Percentiles rank a stretch among this genome's conserved stretches.
Evolutionary conservation across 2,888 invertebrate genomes (phyloP).

Genomic region (Leptinotarsa tumamoca): DNA sequence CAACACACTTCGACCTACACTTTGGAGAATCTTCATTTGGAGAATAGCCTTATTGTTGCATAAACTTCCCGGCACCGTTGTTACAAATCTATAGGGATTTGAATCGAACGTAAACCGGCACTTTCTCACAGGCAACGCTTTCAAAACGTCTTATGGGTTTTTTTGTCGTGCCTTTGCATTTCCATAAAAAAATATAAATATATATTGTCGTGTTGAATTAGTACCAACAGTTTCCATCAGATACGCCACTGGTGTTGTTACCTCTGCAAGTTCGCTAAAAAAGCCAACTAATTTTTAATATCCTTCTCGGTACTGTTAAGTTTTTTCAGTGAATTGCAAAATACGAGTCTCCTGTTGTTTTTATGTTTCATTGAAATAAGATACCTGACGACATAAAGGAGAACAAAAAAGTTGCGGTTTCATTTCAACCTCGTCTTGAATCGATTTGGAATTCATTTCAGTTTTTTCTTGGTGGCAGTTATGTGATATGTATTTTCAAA

Average conservation of each 20-base stretch:
- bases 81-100: too few species aligned
- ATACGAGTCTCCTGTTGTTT: constrained; percentile 22
- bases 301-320: constrained; percentile 19
- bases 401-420: constrained; percentile 17
- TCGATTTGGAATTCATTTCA: constrained; percentile 17
- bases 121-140: too few species aligned
- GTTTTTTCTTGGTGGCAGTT: constrained; percentile 10
- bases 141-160: too few species aligned
- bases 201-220: too few species aligned
- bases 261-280: constrained; percentile 14
- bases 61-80: too few species aligned
- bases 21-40: too few species aligned
- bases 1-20: too few species aligned
- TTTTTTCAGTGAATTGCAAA: constrained; percentile 22
- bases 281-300: constrained; percentile 22
- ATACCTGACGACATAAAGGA: constrained; percentile 19
- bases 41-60: too few species aligned
- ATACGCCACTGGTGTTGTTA: constrained; percentile 11
- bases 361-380: constrained; percentile 20
- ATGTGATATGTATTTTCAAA: constrained; percentile 15
- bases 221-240: neutral
- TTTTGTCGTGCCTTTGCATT: too few species aligned
- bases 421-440: constrained; percentile 21
- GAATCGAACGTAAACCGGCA: too few species aligned
- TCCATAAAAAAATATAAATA: too few species aligned